Base-by-base conservation (phyloP, 2,888 invertebrate genomes). In the Carcina quercana region DNA sequence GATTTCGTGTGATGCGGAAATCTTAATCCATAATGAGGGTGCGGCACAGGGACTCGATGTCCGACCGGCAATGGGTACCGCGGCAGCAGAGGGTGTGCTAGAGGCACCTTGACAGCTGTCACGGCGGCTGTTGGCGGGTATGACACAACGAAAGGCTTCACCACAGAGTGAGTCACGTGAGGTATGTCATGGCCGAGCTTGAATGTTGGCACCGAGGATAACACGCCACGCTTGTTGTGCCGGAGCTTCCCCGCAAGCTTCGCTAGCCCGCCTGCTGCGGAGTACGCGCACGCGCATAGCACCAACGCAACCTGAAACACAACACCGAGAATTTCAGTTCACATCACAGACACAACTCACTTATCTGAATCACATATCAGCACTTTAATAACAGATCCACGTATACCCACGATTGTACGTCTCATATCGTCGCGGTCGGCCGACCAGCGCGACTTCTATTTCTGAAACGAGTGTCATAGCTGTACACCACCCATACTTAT, bases 131-230 rank as follows among this genome's bases (percentile, higher is more conserved):
- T 69, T 1, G 84, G 78, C 0, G 84, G 85, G 40, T 85, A 85
- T 1, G 71, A 66, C 1, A 85, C 82, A 7, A 84, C 72, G 4
- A 85, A 40, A 0, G 85, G 85, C 43, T 84, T 84, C 10, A 84
- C 51, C 5, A 84, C 57, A 1, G 85, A 85, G 45, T 85, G 85
- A 0, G 80, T 74, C 10, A 85, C 76, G 4, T 55, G 66, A 0
- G 84, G 83, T 27, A 83, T 75, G 40, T 85, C 85, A 36, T 83
- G 71, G 19, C 85, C 85, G 4, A 79, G 63, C 36, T 85, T 85
- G 56, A 63, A 86, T 2, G 85, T 64, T 1, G 84, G 84, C n/a
- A 84, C 59, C 3, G 59, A 40, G 6, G 78, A 68, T 25, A 75
- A 55, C 8, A 74, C 63, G 35, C 83, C 82, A 6, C 80, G 62